phyloP scores from a whole-genome alignment of 1,140 invertebrate species.

The Pseudachorutes palmiensis region DNA sequence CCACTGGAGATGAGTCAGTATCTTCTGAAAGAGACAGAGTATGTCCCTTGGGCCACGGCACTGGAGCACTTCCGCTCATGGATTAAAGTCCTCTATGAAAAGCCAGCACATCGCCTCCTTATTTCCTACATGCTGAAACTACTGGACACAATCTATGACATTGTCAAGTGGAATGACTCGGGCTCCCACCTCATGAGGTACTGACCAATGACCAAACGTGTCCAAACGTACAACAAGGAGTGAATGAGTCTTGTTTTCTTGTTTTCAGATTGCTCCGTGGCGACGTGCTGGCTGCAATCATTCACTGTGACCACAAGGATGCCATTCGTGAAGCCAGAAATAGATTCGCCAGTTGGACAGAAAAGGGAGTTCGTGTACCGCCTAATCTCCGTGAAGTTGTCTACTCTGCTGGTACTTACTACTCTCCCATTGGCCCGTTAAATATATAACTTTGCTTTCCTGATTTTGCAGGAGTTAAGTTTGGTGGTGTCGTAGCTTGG shows the following conservation, averaged over 20 bases:
- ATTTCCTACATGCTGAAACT: conserved; percentile 54
- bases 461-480: conserved; percentile 48
- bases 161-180: conserved; percentile 57
- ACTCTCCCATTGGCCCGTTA: conserved; percentile 4
- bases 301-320: conserved; percentile 54
- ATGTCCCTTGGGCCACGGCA: conserved; percentile 65
- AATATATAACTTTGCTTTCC: too few relatives aligned
- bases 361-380: conserved; percentile 49
- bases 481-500: conserved; percentile 65
- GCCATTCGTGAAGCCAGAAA: conserved; percentile 55
- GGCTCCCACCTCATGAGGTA: conserved; percentile 60
- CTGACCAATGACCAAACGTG: conserved; percentile 12
- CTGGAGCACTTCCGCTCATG: conserved; percentile 59
- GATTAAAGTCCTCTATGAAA: conserved; percentile 57
- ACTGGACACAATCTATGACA: conserved; percentile 52
- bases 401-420: conserved; percentile 56
- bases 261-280: conserved; percentile 50
- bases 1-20: conserved; percentile 62
- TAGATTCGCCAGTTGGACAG: conserved; percentile 60
- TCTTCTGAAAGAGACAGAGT: conserved; percentile 60
- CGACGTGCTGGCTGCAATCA: conserved; percentile 52
- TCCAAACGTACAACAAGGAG: background rate
- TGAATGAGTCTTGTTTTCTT: too few relatives aligned
- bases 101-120: conserved; percentile 56
- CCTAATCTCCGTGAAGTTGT: conserved; percentile 64